Evolutionary conservation across 2,888 invertebrate genomes (phyloP), one percentile per base, ranked within the genome.

Genomic region (Temnothorax rugatulus): DNA sequence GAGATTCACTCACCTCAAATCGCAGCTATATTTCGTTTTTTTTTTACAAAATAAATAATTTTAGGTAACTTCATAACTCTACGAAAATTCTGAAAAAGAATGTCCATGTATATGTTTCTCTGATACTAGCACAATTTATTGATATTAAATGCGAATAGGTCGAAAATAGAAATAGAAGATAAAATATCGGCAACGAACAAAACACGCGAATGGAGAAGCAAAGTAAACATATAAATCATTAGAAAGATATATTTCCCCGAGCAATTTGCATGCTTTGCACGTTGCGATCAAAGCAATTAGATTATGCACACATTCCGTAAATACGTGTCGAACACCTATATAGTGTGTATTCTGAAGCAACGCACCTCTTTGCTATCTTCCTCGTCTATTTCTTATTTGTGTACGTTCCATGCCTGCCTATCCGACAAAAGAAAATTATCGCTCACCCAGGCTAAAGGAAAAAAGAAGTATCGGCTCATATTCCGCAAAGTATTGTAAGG

Each of bases 211-310:
- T n/a, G 21, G 25, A 52, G 7, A 52, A 0, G 18, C 18, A 18
- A 47, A 68, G 29, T 68, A 18, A 44, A 47, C 4, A 8, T n/a
- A 38, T 59, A 59, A n/a, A n/a, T n/a, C 13, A 15, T 75, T 50
- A 64, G 44, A 34, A 21, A 47, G 34, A 25, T 68, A 18, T 44
- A 74, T 61, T 34, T 29, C 18, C 63, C 21, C 81, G 81, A 74
- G 83, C 79, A 86, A 85, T 83, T 82, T 85, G 90, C 90, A 89
- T 90, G 89, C 75, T 81, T 84, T 79, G 90, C 90, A 85, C 85
- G 87, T 83, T 83, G 77, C 75, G 41, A 54, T 82, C 52, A 38
- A 44, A 76, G 74, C 59, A 84, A 81, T 77, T 74, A 83, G 73
- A 79, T 75, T 76, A 64, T 68, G 82, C 74, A 71, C 84, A 57